Percentiles rank a stretch among this genome's conserved stretches.
These are phyloP conservation scores for Paraescarpia echinospica DNA, from an alignment of 1,140 invertebrate genomes.

Conservation along the genomic window DNA sequence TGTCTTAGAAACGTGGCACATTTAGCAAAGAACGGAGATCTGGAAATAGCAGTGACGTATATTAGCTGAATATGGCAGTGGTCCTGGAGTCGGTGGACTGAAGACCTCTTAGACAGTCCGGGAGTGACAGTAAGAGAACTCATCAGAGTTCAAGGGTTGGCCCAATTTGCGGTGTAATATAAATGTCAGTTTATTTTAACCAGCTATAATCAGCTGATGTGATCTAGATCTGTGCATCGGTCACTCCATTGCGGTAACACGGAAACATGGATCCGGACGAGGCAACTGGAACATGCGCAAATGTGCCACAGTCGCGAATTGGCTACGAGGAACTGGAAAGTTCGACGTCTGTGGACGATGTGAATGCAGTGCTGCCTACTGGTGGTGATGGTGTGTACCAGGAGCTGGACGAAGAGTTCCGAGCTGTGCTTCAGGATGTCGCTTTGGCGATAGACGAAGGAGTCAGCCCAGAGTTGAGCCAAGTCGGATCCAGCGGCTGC, in stretches of 20 bases:
- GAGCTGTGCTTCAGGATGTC: conserved; percentile 82
- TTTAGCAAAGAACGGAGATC: background rate
- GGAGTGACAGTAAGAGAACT: background rate
- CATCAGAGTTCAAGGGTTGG: background rate
- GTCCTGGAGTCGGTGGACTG: too few species aligned
- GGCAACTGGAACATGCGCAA: background rate
- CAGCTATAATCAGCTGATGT: background rate
- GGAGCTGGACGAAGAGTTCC: conserved; percentile 66
- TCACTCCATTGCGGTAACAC: background rate
- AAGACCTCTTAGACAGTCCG: background rate
- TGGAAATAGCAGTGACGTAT: background rate
- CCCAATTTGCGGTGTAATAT: background rate
- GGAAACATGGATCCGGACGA: background rate
- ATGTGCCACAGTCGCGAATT: background rate
- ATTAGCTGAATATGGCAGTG: background rate
- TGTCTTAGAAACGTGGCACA: background rate
- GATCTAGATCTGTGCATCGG: background rate
- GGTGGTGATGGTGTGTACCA: conserved; percentile 2
- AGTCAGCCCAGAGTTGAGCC: conserved; percentile 88
- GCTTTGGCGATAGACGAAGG: conserved; percentile 91
- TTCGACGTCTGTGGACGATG: background rate
- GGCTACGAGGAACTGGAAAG: conserved; percentile 18
- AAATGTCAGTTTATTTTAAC: background rate
- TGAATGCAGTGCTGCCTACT: background rate
- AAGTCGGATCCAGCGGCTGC: conserved; percentile 89